A percentile compares a stretch with the other conserved stretches of the same genome.
Evolutionary conservation across 1,140 invertebrate genomes (phyloP).

Genomic region (Halyomorpha halys): DNA sequence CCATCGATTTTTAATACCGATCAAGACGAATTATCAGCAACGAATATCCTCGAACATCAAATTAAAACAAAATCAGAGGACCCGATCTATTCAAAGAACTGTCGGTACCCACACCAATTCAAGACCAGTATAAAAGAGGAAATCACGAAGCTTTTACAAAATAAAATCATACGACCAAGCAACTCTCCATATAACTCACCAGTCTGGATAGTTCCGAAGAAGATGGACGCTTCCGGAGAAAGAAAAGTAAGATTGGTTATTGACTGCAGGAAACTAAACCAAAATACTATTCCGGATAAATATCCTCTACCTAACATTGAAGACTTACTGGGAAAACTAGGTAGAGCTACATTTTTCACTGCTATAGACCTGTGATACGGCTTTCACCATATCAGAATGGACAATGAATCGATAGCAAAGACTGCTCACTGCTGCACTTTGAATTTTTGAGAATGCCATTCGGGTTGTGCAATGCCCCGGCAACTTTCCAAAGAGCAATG

Average conservation of each 20-base stretch:
- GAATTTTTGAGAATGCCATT: no score
- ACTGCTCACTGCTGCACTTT: no score
- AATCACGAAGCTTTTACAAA: no score
- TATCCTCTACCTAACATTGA: constrained; percentile 22
- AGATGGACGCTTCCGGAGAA: constrained; percentile 26
- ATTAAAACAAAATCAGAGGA: neutral
- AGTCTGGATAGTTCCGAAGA: constrained; percentile 29
- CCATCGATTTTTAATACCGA: no score
- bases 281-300: neutral
- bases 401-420: no score
- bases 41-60: neutral
- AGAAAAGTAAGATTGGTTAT: constrained; percentile 29
- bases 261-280: constrained; percentile 32
- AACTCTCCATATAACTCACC: constrained; percentile 26
- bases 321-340: constrained; percentile 9
- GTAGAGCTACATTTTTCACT: constrained; percentile 27
- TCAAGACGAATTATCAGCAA: no score
- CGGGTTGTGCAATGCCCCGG: no score
- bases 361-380: constrained; percentile 28
- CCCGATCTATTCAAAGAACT: neutral
- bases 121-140: neutral
- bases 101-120: neutral
- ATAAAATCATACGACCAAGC: no score
- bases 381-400: constrained; percentile 37
- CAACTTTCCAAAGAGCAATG: no score